A percentile compares a stretch with the other conserved stretches of the same genome.
Evolutionary conservation across 2,113 vertebrate genomes (phyloP).

Genomic region (Aplodontia rufa): DNA sequence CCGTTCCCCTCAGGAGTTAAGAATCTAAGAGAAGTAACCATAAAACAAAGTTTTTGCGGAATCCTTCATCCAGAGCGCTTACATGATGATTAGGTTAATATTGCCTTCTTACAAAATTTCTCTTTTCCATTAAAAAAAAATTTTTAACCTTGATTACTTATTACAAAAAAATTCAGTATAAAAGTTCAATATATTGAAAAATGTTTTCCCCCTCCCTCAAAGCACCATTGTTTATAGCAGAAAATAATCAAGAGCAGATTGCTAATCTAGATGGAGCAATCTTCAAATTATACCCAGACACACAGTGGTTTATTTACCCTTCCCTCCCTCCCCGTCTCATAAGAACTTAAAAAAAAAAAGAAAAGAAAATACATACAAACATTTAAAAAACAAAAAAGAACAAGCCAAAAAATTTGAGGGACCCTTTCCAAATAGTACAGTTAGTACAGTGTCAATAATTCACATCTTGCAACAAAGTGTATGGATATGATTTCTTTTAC

Average conservation of each 20-base stretch:
- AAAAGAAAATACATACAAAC: conserved; percentile 5
- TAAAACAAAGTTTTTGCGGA: conserved; percentile 66
- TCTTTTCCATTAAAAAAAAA: conserved; percentile 73
- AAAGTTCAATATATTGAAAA: conserved; percentile 80
- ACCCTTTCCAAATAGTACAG: conserved; percentile 74
- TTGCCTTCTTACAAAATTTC: conserved; percentile 72
- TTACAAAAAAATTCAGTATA: conserved; percentile 82
- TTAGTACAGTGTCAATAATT: conserved; percentile 75
- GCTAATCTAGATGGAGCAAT: conserved; percentile 66
- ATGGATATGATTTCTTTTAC: conserved; percentile 76
- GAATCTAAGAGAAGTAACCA: conserved; percentile 74
- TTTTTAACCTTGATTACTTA: conserved; percentile 70
- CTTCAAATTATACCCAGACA: conserved; percentile 73
- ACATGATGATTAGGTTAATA: conserved; percentile 64
- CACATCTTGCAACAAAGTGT: conserved; percentile 79
- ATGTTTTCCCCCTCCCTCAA: conserved; percentile 72
- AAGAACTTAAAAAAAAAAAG: conserved; percentile 76
- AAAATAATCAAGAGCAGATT: conserved; percentile 75
- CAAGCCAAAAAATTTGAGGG: conserved; percentile 66
- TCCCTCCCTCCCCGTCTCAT: conserved; percentile 58
- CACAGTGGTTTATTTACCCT: conserved; percentile 77
- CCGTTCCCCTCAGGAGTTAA: not conserved
- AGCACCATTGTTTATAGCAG: conserved; percentile 82
- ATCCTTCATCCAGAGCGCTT: conserved; percentile 73
- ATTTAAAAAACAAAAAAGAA: conserved; percentile 51